Percentiles rank a stretch among this genome's conserved stretches.
Evolutionary conservation across 2,888 invertebrate species (phyloP).

Genomic region (Dascillus cervinus): DNA sequence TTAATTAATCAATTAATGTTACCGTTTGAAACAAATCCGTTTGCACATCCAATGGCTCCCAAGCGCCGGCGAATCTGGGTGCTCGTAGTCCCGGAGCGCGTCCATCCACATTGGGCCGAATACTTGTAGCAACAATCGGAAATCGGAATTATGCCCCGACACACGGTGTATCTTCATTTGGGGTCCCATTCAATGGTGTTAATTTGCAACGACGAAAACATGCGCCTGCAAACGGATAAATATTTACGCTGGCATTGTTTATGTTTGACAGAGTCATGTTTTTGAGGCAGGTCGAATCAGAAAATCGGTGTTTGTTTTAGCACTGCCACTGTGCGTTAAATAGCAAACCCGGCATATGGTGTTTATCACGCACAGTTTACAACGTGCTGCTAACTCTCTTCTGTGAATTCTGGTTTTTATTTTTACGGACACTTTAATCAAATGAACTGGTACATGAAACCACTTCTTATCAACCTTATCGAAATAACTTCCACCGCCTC

Average conservation of each 20-base stretch:
- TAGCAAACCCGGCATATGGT: constrained; percentile 6
- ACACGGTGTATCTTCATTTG: constrained; percentile 71
- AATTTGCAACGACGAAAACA: constrained; percentile 85
- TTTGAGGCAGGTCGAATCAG: constrained; percentile 17
- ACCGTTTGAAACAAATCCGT: constrained; percentile 33
- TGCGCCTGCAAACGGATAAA: constrained; percentile 58
- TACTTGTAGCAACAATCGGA: constrained; percentile 76
- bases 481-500: too few relatives aligned
- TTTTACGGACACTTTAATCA: not conserved
- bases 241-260: constrained; percentile 7
- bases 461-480: too few relatives aligned
- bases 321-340: too few relatives aligned
- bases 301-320: constrained; percentile 17
- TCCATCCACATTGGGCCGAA: constrained; percentile 76
- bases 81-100: constrained; percentile 76
- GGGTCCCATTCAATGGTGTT: constrained; percentile 71
- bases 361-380: constrained; percentile 4
- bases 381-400: not conserved
- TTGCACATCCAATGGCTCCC: constrained; percentile 85
- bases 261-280: constrained; percentile 7
- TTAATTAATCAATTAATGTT: not conserved
- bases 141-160: constrained; percentile 70
- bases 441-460: too few relatives aligned
- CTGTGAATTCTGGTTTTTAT: constrained; percentile 1
- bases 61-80: constrained; percentile 81